Conservation (phyloP, 2,888 invertebrate species). For the Strigamia maritima region DNA sequence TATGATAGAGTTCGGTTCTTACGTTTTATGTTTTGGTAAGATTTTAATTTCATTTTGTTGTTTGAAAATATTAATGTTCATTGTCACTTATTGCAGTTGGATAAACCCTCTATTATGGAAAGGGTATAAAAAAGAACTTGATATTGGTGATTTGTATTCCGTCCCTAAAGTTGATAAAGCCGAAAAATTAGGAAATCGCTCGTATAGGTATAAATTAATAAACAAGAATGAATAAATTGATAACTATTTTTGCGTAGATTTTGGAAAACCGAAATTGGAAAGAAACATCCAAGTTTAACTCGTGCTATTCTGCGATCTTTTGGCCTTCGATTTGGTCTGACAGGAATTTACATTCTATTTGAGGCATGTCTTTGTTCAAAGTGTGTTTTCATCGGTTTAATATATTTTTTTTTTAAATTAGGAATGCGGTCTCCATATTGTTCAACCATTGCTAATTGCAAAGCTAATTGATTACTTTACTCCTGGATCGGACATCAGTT, state of each 20-base stretch:
- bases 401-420: not conserved
- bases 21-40: constrained; percentile 13
- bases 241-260: not conserved
- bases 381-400: not conserved
- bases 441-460: constrained; percentile 55
- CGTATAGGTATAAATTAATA: constrained; percentile 59
- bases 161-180: constrained; percentile 68
- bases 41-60: not conserved
- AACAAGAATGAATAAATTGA: not conserved
- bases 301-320: constrained; percentile 56
- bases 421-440: constrained; percentile 47
- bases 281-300: constrained; percentile 55
- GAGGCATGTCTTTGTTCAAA: constrained; percentile 47
- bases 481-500: constrained; percentile 46
- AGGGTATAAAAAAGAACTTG: constrained; percentile 69
- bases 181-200: constrained; percentile 62
- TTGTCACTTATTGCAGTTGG: constrained; percentile 60
- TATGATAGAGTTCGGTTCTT: not conserved
- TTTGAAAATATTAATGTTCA: not conserved
- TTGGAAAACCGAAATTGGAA: constrained; percentile 59
- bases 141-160: constrained; percentile 69
- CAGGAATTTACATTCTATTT: constrained; percentile 53
- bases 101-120: constrained; percentile 71
- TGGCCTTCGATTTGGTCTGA: constrained; percentile 52
- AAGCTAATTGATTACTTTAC: constrained; percentile 54